Conservation (phyloP, 2,888 invertebrate genomes). For the Lymantria dispar region DNA sequence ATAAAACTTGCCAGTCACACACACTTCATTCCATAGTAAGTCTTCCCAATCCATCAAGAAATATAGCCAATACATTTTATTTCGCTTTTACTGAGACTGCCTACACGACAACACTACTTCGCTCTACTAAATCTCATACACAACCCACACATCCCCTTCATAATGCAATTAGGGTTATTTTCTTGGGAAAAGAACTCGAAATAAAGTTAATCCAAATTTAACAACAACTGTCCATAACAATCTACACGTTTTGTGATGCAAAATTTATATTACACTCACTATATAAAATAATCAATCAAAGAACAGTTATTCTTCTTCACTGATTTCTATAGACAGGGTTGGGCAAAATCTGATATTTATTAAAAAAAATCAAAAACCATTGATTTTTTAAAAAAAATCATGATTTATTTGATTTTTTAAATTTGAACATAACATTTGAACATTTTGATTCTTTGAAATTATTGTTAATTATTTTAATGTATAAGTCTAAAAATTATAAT, state of each 20-base stretch:
- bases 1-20: constrained; percentile 29
- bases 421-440: too few relatives aligned
- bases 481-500: too few relatives aligned
- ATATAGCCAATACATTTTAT: constrained; percentile 37
- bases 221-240: constrained; percentile 22
- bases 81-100: constrained; percentile 20
- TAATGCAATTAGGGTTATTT: constrained; percentile 40
- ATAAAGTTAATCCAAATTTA: constrained; percentile 28
- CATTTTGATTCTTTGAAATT: too few relatives aligned
- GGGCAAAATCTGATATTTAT: too few relatives aligned
- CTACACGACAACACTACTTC: constrained; percentile 16
- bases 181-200: constrained; percentile 20
- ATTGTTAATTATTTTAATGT: too few relatives aligned
- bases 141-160: constrained; percentile 18
- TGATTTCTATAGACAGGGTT: too few relatives aligned
- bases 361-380: too few relatives aligned
- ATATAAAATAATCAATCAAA: too few relatives aligned
- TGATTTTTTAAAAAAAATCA: too few relatives aligned
- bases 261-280: too few relatives aligned
- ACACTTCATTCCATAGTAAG: background rate
- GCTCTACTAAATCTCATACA: constrained; percentile 18
- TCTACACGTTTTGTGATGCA: background rate
- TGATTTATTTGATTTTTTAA: too few relatives aligned
- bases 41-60: constrained; percentile 27
- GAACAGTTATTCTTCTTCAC: too few relatives aligned